phyloP scores from a whole-genome alignment of 2,888 invertebrate species.

The Phania funesta region DNA sequence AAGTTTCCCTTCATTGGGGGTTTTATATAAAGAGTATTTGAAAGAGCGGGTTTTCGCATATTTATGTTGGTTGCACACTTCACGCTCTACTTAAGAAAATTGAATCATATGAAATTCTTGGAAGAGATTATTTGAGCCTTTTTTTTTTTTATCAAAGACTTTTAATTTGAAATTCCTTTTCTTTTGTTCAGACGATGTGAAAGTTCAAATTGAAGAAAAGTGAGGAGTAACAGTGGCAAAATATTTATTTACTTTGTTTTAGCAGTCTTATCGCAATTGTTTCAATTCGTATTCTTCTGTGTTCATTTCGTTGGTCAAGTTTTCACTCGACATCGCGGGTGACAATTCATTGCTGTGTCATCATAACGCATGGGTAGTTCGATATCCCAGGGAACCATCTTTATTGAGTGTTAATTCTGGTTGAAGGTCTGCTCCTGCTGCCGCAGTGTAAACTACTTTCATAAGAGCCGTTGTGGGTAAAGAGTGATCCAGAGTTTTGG shows the following conservation, averaged over 20 bases:
- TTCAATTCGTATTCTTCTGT: constrained; percentile 57
- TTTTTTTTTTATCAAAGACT: no score
- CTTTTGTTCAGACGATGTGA: no score
- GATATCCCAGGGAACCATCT: constrained; percentile 33
- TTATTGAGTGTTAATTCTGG: constrained; percentile 29
- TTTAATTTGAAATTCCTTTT: no score
- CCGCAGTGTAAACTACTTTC: constrained; percentile 57
- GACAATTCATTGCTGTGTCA: constrained; percentile 49
- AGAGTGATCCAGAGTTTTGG: not conserved
- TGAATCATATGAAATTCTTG: no score
- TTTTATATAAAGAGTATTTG: no score
- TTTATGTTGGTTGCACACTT: no score
- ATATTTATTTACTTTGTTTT: not conserved
- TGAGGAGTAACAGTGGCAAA: no score
- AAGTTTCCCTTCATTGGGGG: no score
- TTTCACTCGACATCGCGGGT: constrained; percentile 12
- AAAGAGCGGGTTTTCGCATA: no score
- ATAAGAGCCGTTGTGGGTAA: constrained; percentile 45
- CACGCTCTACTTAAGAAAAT: no score
- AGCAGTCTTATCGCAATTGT: constrained; percentile 65
- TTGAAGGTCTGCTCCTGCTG: constrained; percentile 37
- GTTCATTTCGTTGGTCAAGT: constrained; percentile 3
- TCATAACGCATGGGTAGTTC: constrained; percentile 56
- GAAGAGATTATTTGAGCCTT: no score
- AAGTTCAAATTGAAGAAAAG: no score